A percentile compares a stretch with the other conserved stretches of the same genome.
These are phyloP conservation scores for Rotaria magnacalcarata DNA, from an alignment of 2,888 invertebrate species.

Conservation along the genomic window DNA sequence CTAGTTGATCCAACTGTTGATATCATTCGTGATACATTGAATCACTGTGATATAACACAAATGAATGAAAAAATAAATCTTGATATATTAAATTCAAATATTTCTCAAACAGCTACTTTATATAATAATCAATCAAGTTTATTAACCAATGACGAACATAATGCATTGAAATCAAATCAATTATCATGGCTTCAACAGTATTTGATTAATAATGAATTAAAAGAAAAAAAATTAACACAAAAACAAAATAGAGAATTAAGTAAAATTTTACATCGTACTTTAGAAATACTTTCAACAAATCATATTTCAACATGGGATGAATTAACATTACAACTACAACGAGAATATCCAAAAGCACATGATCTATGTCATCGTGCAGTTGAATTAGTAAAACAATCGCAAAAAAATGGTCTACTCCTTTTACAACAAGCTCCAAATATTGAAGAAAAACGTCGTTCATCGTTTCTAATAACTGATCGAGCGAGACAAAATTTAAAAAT, in stretches of 20 bases:
- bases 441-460: background rate
- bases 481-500: background rate
- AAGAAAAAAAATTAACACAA: background rate
- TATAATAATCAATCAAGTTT: background rate
- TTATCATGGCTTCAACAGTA: constrained; percentile 12
- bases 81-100: constrained; percentile 3
- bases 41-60: constrained; percentile 17
- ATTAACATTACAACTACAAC: background rate
- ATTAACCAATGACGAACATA: background rate
- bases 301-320: background rate
- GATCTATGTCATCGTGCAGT: constrained; percentile 1
- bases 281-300: background rate
- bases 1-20: constrained; percentile 2
- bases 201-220: background rate
- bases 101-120: background rate
- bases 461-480: background rate
- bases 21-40: constrained; percentile 30
- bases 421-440: background rate
- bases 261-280: background rate
- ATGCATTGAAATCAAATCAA: background rate
- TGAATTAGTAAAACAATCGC: background rate
- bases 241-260: constrained; percentile 12
- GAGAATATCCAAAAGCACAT: constrained; percentile 34
- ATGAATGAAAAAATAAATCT: background rate
- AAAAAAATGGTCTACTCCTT: background rate